Evolutionary conservation across 2,797 vertebrate genomes (phyloP).

Genomic region (Botia kubotai): DNA sequence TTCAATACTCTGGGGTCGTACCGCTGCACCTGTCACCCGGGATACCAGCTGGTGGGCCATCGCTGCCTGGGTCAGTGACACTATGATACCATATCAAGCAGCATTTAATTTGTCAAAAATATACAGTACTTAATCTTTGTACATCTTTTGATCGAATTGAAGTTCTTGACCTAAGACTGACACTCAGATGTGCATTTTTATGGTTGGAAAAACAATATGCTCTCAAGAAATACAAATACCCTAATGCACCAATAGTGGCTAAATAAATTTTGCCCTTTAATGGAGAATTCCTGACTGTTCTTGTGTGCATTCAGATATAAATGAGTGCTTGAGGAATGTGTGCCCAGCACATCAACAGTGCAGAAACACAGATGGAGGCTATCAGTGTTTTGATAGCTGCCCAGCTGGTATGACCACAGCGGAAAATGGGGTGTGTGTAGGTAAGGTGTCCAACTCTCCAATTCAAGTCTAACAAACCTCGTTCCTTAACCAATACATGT

Average conservation of each 20-base stretch:
- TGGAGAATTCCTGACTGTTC: neutral
- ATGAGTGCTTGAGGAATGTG: constrained; percentile 80
- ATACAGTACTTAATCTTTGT: too few species aligned
- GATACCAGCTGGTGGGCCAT: constrained; percentile 81
- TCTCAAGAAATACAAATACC: too few species aligned
- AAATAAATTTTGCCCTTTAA: too few species aligned
- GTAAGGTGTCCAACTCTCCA: constrained; percentile 71
- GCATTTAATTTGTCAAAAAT: too few species aligned
- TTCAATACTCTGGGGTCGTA: constrained; percentile 83
- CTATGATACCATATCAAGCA: neutral
- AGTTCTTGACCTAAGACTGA: too few species aligned
- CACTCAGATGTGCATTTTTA: too few species aligned
- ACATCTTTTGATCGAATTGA: too few species aligned
- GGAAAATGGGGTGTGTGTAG: constrained; percentile 77
- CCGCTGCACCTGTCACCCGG: constrained; percentile 82
- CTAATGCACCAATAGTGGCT: too few species aligned
- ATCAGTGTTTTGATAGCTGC: constrained; percentile 84
- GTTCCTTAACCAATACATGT: neutral
- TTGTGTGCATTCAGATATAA: constrained; percentile 75
- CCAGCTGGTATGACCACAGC: constrained; percentile 78
- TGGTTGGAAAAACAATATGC: too few species aligned
- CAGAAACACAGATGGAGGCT: constrained; percentile 82
- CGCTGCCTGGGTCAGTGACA: constrained; percentile 79
- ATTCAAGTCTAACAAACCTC: too few species aligned
- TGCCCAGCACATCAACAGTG: constrained; percentile 83